Conservation (phyloP, 1,140 invertebrate species). For the Pararge aegeria region DNA sequence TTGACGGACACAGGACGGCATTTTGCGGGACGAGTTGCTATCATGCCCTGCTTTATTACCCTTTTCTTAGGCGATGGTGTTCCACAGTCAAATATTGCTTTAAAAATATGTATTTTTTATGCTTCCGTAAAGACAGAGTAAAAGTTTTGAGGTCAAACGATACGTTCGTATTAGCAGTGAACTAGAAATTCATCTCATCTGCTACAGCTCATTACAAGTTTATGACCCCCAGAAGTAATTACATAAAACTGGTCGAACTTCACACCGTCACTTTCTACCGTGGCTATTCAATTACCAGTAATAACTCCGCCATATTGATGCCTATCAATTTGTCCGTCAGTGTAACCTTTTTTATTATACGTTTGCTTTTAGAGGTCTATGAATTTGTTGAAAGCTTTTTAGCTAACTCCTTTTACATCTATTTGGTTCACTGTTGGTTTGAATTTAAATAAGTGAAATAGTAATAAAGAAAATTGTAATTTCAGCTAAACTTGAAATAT, state of each 20-base stretch:
- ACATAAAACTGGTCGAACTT: slow-evolving; percentile 37
- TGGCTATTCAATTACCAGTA: slow-evolving; percentile 64
- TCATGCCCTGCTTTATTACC: too few species aligned
- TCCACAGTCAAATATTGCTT: too few species aligned
- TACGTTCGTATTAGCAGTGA: neutral
- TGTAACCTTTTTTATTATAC: slow-evolving; percentile 42
- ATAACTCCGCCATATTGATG: slow-evolving; percentile 52
- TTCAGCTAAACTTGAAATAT: too few species aligned
- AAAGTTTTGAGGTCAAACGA: neutral
- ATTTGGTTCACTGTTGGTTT: too few species aligned
- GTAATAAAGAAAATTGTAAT: too few species aligned
- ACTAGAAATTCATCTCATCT: neutral
- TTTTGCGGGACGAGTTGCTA: too few species aligned
- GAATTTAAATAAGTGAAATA: too few species aligned
- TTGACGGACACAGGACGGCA: too few species aligned
- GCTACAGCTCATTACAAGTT: slow-evolving; percentile 37
- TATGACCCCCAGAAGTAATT: slow-evolving; percentile 53
- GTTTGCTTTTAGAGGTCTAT: slow-evolving; percentile 27
- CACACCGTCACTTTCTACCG: slow-evolving; percentile 44
- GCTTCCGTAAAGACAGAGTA: too few species aligned
- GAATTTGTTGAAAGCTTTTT: neutral
- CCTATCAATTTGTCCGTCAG: slow-evolving; percentile 57
- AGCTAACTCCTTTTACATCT: neutral
- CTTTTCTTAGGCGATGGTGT: too few species aligned
- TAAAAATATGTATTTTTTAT: too few species aligned